Evolutionary conservation across 1,140 invertebrate genomes (phyloP).

Genomic region (Lamellibrachia luymesi): DNA sequence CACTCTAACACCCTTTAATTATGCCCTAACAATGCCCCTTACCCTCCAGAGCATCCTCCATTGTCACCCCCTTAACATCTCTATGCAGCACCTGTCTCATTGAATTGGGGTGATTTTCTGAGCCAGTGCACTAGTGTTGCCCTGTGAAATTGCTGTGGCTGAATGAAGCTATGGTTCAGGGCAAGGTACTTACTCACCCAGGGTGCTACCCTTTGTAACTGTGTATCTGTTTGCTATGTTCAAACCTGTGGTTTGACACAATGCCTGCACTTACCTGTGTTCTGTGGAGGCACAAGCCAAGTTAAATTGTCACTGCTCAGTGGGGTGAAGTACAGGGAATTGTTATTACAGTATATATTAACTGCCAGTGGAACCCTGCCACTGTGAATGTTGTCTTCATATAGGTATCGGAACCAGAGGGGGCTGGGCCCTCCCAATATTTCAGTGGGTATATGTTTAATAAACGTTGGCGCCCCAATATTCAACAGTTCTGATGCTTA

Average conservation of each 20-base stretch:
- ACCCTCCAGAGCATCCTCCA: not conserved
- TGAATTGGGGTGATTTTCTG: not conserved
- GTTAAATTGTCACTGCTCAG: not conserved
- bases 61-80: not conserved
- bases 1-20: not conserved
- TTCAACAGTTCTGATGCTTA: too few relatives aligned
- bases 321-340: too few relatives aligned
- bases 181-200: not conserved
- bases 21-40: not conserved
- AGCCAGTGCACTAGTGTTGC: not conserved
- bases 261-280: not conserved
- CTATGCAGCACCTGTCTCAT: not conserved
- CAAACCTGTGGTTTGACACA: not conserved
- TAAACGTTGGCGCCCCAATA: too few relatives aligned
- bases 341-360: too few relatives aligned
- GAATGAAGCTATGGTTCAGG: not conserved
- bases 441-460: too few relatives aligned
- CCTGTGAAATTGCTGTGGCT: not conserved
- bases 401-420: too few relatives aligned
- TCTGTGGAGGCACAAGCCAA: not conserved
- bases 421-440: too few relatives aligned
- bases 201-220: not conserved
- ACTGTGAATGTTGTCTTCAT: not conserved
- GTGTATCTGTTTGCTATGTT: not conserved
- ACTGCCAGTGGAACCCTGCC: too few relatives aligned